These are phyloP conservation scores for Dolichotis patagonum DNA, from an alignment of 2,113 vertebrate species.

Conservation along the genomic window DNA sequence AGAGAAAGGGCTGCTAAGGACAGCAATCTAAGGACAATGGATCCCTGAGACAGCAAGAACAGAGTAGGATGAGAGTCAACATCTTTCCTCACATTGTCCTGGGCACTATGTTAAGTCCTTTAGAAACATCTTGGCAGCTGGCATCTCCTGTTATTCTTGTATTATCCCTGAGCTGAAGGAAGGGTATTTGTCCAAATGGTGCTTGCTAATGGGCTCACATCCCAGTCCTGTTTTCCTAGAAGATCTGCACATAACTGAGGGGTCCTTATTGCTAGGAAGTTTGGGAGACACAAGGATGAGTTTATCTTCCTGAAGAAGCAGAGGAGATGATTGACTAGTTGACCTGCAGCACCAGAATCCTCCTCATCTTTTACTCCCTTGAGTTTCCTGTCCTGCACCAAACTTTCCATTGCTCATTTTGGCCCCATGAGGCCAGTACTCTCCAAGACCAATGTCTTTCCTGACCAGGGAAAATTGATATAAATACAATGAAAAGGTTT, in stretches of 20 bases:
- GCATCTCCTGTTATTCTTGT: background rate
- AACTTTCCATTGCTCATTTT: background rate
- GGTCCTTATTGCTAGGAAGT: background rate
- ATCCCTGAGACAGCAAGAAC: background rate
- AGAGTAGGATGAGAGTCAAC: background rate
- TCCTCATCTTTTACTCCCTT: background rate
- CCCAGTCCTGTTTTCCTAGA: background rate
- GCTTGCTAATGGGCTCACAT: background rate
- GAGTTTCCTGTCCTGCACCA: background rate
- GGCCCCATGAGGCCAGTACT: background rate
- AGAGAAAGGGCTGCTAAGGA: background rate
- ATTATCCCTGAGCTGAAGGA: background rate
- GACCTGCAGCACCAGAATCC: background rate
- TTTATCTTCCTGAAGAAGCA: background rate
- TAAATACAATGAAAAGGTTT: background rate
- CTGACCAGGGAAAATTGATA: background rate
- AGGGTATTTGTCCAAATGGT: background rate
- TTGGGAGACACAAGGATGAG: background rate
- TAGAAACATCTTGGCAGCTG: background rate
- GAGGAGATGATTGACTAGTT: background rate
- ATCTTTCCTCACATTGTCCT: background rate
- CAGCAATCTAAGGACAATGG: background rate
- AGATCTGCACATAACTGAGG: background rate
- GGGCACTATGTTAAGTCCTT: slow-evolving; percentile 19
- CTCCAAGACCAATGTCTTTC: background rate